Evolutionary conservation across 2,113 vertebrate genomes (phyloP).

Genomic region (Mirounga angustirostris): DNA sequence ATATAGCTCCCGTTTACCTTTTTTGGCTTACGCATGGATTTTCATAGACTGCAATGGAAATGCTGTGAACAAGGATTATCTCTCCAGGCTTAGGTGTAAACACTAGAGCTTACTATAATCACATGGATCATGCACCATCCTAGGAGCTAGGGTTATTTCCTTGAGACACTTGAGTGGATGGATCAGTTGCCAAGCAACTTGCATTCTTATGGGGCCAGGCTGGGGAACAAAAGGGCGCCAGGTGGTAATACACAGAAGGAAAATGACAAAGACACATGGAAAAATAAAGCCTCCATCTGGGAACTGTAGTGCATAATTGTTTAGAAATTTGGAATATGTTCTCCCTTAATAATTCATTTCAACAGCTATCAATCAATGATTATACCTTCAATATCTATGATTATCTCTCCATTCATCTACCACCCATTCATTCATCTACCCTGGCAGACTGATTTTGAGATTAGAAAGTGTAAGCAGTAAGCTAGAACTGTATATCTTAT

Average conservation of each 20-base stretch:
- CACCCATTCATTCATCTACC: not conserved
- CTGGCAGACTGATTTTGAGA: not conserved
- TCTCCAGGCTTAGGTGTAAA: constrained; percentile 67
- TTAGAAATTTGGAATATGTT: not conserved
- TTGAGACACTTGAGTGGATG: constrained; percentile 58
- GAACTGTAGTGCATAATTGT: not conserved
- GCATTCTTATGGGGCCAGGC: constrained; percentile 30
- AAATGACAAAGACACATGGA: constrained; percentile 69
- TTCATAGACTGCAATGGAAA: constrained; percentile 32
- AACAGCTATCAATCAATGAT: not conserved
- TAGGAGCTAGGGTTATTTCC: constrained; percentile 62
- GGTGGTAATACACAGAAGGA: constrained; percentile 58
- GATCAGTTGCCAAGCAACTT: constrained; percentile 78
- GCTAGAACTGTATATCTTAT: not conserved
- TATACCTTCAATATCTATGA: not conserved
- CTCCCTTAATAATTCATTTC: constrained; percentile 29
- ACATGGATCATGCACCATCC: constrained; percentile 44
- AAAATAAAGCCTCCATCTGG: constrained; percentile 59
- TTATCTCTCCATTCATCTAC: not conserved
- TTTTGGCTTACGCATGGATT: constrained; percentile 31
- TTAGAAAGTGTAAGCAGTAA: not conserved
- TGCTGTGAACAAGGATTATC: constrained; percentile 34
- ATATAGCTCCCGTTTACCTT: not conserved
- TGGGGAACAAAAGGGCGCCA: constrained; percentile 64
- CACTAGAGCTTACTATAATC: constrained; percentile 52